These are phyloP conservation scores for Bufo gargarizans DNA, from an alignment of 2,113 vertebrate genomes.

Conservation along the genomic window DNA sequence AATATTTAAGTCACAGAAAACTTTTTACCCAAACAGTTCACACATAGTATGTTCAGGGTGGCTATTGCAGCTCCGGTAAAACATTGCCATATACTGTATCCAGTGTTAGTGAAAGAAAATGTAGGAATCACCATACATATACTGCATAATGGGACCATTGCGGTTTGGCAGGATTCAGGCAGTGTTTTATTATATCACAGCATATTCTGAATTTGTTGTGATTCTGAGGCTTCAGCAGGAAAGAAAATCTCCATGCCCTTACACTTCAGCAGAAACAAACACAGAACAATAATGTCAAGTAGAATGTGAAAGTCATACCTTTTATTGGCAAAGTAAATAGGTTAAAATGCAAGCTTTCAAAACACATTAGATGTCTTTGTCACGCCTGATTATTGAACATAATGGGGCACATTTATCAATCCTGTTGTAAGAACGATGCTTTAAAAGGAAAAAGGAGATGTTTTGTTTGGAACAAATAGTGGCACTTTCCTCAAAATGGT, in stretches of 20 bases:
- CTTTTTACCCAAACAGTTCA: too few species aligned
- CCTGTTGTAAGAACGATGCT: neutral
- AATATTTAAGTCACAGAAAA: too few species aligned
- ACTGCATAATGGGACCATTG: neutral
- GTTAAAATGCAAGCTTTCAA: neutral
- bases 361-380: conserved; percentile 1
- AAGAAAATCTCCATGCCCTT: neutral
- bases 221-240: neutral
- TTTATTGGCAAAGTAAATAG: neutral
- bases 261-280: neutral
- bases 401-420: neutral
- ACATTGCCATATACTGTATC: too few species aligned
- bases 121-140: neutral
- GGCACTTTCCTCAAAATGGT: neutral
- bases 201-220: neutral
- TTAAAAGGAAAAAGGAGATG: neutral
- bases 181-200: neutral
- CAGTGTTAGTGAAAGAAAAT: neutral
- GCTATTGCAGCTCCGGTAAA: too few species aligned
- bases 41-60: too few species aligned
- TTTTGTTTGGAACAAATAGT: neutral
- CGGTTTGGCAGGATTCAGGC: neutral
- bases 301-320: neutral
- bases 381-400: neutral
- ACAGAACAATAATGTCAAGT: neutral